A percentile compares a stretch with the other conserved stretches of the same genome.
These are phyloP conservation scores for Tetrax tetrax DNA, from an alignment of 2,113 vertebrate species.

Conservation along the genomic window DNA sequence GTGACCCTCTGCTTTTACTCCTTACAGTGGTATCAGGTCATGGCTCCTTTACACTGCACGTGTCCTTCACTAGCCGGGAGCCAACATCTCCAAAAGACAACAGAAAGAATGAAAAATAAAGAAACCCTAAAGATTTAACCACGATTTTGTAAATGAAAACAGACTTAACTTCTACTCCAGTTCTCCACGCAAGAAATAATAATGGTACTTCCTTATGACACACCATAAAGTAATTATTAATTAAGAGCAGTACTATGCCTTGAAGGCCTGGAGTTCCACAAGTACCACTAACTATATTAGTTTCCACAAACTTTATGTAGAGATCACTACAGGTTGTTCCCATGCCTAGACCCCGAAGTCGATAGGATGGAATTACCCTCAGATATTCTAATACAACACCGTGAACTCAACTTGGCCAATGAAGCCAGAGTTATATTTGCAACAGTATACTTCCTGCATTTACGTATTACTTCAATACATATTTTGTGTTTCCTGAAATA, in stretches of 20 bases:
- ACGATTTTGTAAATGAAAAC: neutral
- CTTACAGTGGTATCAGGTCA: neutral
- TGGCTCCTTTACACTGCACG: accelerated
- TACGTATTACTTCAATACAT: neutral
- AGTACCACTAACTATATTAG: neutral
- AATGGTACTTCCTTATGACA: neutral
- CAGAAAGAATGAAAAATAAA: neutral
- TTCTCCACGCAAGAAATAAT: neutral
- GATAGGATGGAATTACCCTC: neutral
- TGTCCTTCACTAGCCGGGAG: neutral
- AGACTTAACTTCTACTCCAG: neutral
- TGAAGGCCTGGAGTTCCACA: neutral
- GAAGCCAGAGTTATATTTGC: neutral
- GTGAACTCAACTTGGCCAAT: neutral
- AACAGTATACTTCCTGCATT: neutral
- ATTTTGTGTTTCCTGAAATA: neutral
- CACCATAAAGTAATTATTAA: neutral
- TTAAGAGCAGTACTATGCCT: neutral
- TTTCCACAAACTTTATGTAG: neutral
- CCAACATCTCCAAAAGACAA: neutral
- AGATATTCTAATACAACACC: neutral
- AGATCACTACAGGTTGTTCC: neutral
- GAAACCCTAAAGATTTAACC: neutral
- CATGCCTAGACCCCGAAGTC: neutral
- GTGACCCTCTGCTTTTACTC: neutral